Base-by-base conservation (phyloP, 2,797 vertebrate genomes). In the Enoplosus armatus region DNA sequence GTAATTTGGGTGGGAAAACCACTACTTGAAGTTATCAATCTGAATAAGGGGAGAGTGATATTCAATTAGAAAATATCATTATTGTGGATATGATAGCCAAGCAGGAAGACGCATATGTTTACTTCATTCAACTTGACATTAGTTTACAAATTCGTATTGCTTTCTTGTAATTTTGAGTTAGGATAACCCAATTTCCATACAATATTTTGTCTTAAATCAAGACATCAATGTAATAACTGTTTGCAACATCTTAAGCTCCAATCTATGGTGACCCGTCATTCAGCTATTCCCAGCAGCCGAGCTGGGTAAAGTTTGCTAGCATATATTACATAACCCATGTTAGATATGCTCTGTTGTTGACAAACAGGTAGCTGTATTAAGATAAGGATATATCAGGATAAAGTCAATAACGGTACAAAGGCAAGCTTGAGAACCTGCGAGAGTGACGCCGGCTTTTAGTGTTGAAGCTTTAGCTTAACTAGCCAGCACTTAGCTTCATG, bases 331-430 rank as follows among this genome's bases (percentile, higher is more conserved):
- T 64, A 69, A 82, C 0, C 12, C 6, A 2, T 27, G 31, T 37
- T 47, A 54, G 29, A 71, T 58, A 41, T 22, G 45, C 4, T 22
- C 1, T 50, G 3, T 11, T 86, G 82, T 81, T 90, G 8, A 89
- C 83, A 83, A 85, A 85, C 79, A 80, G 39, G 74, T 29, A 79
- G 22, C 54, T 41, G 41, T 8, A 4, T 26, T 6, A 6, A 53
- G 56, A 90, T 77, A 65, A 85, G 55, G 5, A 26, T 20, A 37
- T 7, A 24, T 8, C 2, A 59, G 9, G 20, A 31, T 24, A 16
- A 41, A 29, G 64, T 45, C 27, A 69, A 59, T 51, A 70, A 64
- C 68, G 16, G 18, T 6, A 35, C 10, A 82, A 29, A 65, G 43
- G n/a, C 6, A 48, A 60, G 35, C 16, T 18, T 18, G 11, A 47